Evolutionary conservation across 2,113 vertebrate genomes (phyloP).

Genomic region (Pedetes capensis): DNA sequence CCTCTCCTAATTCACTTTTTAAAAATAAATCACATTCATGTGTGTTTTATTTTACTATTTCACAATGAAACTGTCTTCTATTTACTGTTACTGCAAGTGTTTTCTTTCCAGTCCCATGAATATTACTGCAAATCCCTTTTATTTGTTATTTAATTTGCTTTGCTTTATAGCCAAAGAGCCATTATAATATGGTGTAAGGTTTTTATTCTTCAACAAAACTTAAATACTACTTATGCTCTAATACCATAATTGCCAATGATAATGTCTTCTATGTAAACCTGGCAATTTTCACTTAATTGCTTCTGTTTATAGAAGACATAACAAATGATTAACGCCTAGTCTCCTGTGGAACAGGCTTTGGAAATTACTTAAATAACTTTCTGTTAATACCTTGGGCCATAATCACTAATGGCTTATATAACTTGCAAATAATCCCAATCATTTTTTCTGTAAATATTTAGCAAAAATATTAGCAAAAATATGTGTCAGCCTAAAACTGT

Average conservation of each 20-base stretch:
- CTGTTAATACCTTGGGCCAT: conserved; percentile 80
- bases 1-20: background rate
- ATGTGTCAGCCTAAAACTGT: conserved; percentile 64
- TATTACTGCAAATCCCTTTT: background rate
- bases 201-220: conserved; percentile 46
- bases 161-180: background rate
- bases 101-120: background rate
- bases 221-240: conserved; percentile 47
- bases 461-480: conserved; percentile 77
- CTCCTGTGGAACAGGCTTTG: conserved; percentile 69
- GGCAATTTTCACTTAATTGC: conserved; percentile 80
- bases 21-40: background rate
- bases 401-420: conserved; percentile 83
- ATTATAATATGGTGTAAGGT: background rate
- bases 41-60: background rate
- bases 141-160: conserved; percentile 7
- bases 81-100: background rate
- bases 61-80: background rate
- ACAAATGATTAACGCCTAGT: conserved; percentile 81
- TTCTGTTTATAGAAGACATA: conserved; percentile 79
- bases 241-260: conserved; percentile 61
- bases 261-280: conserved; percentile 63
- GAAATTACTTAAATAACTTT: conserved; percentile 84
- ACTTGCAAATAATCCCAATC: conserved; percentile 81
- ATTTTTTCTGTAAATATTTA: conserved; percentile 83